Base-by-base conservation (phyloP, 2,888 invertebrate species). In the Drosophila formosana region DNA sequence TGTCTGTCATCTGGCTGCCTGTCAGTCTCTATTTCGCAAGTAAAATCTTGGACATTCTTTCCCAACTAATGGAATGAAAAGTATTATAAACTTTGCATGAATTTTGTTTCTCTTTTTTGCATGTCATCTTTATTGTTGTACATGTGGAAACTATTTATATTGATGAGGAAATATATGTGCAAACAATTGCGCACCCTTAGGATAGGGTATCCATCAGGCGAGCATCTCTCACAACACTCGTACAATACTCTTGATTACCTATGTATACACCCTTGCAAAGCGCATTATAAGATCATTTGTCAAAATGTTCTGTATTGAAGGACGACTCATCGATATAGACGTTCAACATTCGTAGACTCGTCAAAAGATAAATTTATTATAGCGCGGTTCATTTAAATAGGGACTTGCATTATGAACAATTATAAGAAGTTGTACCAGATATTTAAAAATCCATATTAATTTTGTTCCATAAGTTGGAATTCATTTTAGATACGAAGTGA, bases 231-330 rank as follows among this genome's bases (percentile, higher is more conserved):
- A 0, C 23, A 41, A 9, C 11, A 9, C 25, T 34, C 4, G 23
- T 45, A 30, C 37, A 18, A 18, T 18, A 34, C 23, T 9, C 23
- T 37, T 34, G 8, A 39, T 28, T 53, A 53, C 28, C 34, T 37
- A 18, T 34, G 23, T 34, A 11, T 7, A 18, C 32, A 49, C 39
- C 49, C 23, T 58, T 58, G 50, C 41, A 49, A 30, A 51, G 3
- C 50, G 13, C 32, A 60, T 47, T 57, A 47, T 28, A 57, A 30
- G 28, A 47, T 23, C 57, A 57, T 50, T 60, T 45, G 45, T 51
- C 60, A 61, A 5, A 25, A 34, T 52, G 13, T 45, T 32, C 43
- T 11, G 25, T 25, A 34, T 52, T 52, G 52, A 52, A 61, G 51
- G 46, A 56, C 56, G 34, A 23, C 1, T 34, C 25, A 9, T n/a